Conservation (phyloP, 2,113 vertebrate species). For the Sardina pilchardus region DNA sequence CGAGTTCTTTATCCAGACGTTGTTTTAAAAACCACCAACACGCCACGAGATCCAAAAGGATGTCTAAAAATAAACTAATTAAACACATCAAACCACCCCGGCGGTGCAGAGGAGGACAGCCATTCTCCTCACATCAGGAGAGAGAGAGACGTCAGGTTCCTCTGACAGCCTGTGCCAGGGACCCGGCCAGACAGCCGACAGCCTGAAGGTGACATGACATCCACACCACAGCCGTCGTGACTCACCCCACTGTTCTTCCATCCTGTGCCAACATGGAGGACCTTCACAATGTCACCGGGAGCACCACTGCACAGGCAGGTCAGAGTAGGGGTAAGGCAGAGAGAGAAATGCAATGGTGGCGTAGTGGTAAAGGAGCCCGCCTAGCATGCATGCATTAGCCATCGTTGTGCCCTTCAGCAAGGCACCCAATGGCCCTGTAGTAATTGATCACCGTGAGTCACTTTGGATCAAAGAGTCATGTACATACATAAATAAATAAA, state of each 20-base stretch:
- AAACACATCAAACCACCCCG: too few species aligned
- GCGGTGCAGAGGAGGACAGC: background rate
- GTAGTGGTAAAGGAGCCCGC: too few species aligned
- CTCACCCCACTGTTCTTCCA: constrained; percentile 14
- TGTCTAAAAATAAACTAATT: background rate
- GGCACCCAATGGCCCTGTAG: too few species aligned
- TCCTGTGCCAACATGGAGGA: background rate
- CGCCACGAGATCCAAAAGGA: background rate
- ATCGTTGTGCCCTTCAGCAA: too few species aligned
- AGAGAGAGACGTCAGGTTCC: constrained; percentile 10
- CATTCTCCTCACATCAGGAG: background rate
- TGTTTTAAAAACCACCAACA: background rate
- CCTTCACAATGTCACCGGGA: background rate
- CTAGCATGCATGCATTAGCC: too few species aligned
- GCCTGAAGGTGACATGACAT: constrained; percentile 51
- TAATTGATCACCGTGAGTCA: too few species aligned
- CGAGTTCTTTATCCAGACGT: background rate
- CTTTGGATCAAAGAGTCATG: too few species aligned
- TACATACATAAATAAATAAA: too few species aligned
- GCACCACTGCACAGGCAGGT: background rate
- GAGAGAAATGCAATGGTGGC: too few species aligned
- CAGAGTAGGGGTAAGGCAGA: background rate
- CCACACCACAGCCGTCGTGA: constrained; percentile 34
- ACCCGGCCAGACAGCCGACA: constrained; percentile 32
- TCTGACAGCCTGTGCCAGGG: constrained; percentile 30